These are phyloP conservation scores for Drosophila kanekoi DNA, from an alignment of 2,888 invertebrate species.

Conservation along the genomic window DNA sequence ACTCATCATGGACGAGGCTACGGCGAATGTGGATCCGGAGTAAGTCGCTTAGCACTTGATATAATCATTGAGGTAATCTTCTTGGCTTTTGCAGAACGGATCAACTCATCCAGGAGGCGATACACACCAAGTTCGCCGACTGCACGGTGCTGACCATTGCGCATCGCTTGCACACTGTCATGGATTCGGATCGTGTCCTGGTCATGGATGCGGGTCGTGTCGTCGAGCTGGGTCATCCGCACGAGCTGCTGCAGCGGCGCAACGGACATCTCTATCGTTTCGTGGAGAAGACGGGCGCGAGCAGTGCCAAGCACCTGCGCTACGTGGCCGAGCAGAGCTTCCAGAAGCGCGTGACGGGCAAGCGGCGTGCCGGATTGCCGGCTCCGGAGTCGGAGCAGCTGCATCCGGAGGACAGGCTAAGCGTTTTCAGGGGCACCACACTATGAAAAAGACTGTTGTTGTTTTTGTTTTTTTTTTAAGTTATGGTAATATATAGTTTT, in stretches of 20 bases:
- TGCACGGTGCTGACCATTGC: slow-evolving; percentile 97
- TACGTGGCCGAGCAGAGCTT: slow-evolving; percentile 87
- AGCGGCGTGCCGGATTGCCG: not conserved
- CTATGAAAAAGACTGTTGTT: slow-evolving; percentile 70
- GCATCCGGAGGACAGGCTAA: slow-evolving; percentile 24
- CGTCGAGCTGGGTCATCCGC: slow-evolving; percentile 92
- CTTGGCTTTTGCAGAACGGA: slow-evolving; percentile 88
- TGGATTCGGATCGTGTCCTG: slow-evolving; percentile 94
- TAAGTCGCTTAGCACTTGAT: slow-evolving; percentile 83
- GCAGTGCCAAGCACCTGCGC: slow-evolving; percentile 87
- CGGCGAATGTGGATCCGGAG: slow-evolving; percentile 95
- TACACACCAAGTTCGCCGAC: slow-evolving; percentile 90
- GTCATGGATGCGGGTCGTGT: slow-evolving; percentile 91
- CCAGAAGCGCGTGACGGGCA: slow-evolving; percentile 67
- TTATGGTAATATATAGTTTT: slow-evolving; percentile 81
- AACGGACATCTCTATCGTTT: slow-evolving; percentile 88
- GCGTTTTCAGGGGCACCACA: slow-evolving; percentile 59
- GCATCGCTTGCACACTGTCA: slow-evolving; percentile 95
- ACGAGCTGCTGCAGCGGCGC: slow-evolving; percentile 87
- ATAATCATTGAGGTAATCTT: not conserved
- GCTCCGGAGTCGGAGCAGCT: not conserved
- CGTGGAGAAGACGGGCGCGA: slow-evolving; percentile 89
- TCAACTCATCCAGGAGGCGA: slow-evolving; percentile 92
- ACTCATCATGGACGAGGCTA: slow-evolving; percentile 95
- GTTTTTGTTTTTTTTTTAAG: slow-evolving; percentile 62